Evolutionary conservation across 2,888 invertebrate species (phyloP), one percentile per base, ranked within the genome.

Genomic region (Hydroisotoma schaefferi): DNA sequence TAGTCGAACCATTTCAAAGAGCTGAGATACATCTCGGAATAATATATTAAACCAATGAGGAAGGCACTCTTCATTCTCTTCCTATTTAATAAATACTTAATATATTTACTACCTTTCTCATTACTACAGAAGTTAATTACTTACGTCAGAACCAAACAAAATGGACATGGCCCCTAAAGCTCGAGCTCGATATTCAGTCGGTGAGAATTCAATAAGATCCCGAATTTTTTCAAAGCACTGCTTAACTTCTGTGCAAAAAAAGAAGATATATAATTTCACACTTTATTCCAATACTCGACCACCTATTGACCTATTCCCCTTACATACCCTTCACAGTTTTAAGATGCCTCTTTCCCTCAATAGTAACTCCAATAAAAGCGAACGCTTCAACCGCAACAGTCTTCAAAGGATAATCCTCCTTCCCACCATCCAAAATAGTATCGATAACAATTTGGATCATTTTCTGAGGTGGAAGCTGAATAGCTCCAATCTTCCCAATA

Each of bases 1-100:
- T 18, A 63, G 67, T 51, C 71, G 70, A 5, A 69, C 71, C n/a
- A 73, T 47, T 12, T 59, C 59, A 55, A 72, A 70, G 18, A 72
- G 40, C 8, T 55, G 51, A 1, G 69, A 59, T 18, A 69, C 68
- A 27, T 70, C 64, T 8, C 67, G 67, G 43, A 72, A 72, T 1
- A 72, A 48, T 1, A 65, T 26, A 5, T 57, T 59, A 51, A 72
- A 72, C 72, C 72, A 72, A 2, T 62, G 57, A 8, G 71, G 68
- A 15, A 71, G 57, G 18, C 57, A 65, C 2, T 58, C 55, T 20
- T 54, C 51, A 27, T 57, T 59, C 15, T 54, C 67, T 44, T 71
- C 71, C 69, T 69, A 40, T 6, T 8, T 23, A 23, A 57, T 33
- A 54, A 15, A 54, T 8, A 25, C 29, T 28, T 3, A 46, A 18